Evolutionary conservation across 2,113 vertebrate species (phyloP), one percentile per base, ranked within the genome.

Genomic region (Sinocyclocheilus anophthalmus): DNA sequence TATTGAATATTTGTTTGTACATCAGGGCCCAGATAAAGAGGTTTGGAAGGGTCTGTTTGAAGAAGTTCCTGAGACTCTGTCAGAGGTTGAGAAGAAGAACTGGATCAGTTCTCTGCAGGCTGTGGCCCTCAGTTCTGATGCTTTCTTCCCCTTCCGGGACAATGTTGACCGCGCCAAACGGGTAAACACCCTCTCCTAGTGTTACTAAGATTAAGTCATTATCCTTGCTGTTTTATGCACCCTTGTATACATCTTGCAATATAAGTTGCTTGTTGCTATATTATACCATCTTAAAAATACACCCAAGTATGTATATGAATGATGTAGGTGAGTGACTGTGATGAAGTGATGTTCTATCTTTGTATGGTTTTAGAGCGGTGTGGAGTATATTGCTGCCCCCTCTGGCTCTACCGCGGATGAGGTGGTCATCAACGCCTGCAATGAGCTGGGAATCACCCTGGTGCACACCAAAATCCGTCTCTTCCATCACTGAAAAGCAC

Each of bases 71-170:
- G 94, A 94, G 16, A 89, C 89, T 13, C 87, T 99, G 48, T 96
- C 95, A 0, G 95, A 94, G 26, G 88, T 86, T 0, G 97, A 98
- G 70, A 96, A 96, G 92, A 96, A 94, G 89, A 94, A 96, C 39
- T 99, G 98, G 97, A 90, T 97, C 81, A 93, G 93, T 90, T 96
- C 94, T 81, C 92, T 98, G 61, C 88, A 91, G 11, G 95, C 91
- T 0, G 98, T 99, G n/a, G 96, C 96, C 0, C 85, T 98, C 91
- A 97, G 97, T 94, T 99, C 98, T 0, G 97, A 99, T 0, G 97
- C 98, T 0, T 99, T 99, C 94, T 99, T 99, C 86, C 98, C 98
- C 84, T 99, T 99, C 91, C 94, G 97, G 90, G 98, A 99, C 85
- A 99, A 99, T 0, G 95, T 99, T 0, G 98, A 99, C 91, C 96